Evolutionary conservation across 2,113 vertebrate genomes (phyloP), one percentile per base, ranked within the genome.

Genomic region (Albula glossodonta): DNA sequence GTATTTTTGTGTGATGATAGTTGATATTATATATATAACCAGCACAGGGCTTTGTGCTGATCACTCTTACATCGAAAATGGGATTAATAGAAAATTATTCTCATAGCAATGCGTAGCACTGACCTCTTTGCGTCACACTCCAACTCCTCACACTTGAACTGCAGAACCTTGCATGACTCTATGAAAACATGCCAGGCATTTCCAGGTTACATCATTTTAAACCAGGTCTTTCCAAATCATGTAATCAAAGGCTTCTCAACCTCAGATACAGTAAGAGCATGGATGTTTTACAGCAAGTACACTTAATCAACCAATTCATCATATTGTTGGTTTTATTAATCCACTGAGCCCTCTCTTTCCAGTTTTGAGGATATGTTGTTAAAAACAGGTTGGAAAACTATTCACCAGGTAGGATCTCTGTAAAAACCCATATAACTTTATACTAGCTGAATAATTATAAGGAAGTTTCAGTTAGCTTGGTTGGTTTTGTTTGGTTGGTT

Each of bases 91-190:
- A 41, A 41, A 41, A 41, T 41, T 0, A 41, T 41, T 41, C 31
- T 41, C 48, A 31, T 0, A 31, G 13, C 25, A 10, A 41, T 12
- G 57, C 60, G 51, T 5, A 0, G n/a, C 10, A 48, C 84, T 90
- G 82, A 96, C 95, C 91, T 94, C 83, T 78, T 66, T 63, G 63
- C 85, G 5, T 94, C 93, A 52, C 91, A 89, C 85, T 94, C 92
- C 66, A 91, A 88, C 83, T 94, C 93, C 22, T 93, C 91, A 88
- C 88, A 95, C 86, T 94, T 93, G 83, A 94, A 89, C 89, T 94
- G 91, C 82, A 95, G 84, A 70, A 93, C 91, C 66, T 70, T 89
- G 83, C 78, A 89, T 77, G 89, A 3, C 79, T 93, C 94, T 95
- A 51, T 6, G 19, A 88, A 78, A 83, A 83, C 89, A 52, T 10